phyloP scores from a whole-genome alignment of 2,113 vertebrate genomes.

The Motacilla alba region DNA sequence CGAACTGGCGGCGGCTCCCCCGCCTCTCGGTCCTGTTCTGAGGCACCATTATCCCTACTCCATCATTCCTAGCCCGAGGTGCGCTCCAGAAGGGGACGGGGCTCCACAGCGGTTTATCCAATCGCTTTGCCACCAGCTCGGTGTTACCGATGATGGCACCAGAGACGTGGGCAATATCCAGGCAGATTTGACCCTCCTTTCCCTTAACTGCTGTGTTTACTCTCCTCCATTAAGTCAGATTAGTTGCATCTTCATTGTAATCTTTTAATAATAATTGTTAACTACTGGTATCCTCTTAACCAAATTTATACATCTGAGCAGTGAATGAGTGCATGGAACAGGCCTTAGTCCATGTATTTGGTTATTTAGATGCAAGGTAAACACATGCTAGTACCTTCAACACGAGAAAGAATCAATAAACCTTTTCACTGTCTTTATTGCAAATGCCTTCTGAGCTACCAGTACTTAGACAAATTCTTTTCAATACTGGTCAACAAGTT shows the following conservation, averaged over 20 bases:
- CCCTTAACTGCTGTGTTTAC: not conserved
- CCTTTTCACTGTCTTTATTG: not conserved
- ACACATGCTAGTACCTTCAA: not conserved
- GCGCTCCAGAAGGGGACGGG: accelerated
- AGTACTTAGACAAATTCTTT: not conserved
- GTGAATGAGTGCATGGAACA: accelerated
- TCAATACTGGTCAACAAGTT: not conserved
- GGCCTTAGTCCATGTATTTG: not conserved
- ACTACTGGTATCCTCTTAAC: not conserved
- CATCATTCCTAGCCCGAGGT: accelerated
- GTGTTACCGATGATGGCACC: not conserved
- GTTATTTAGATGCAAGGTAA: not conserved
- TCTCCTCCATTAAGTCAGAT: not conserved
- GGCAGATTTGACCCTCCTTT: constrained; percentile 26
- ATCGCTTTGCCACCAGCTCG: not conserved
- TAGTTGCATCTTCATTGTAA: not conserved
- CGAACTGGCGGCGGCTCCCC: accelerated
- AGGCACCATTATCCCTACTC: not conserved
- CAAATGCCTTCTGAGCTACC: not conserved
- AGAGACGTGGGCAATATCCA: not conserved
- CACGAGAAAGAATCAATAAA: not conserved
- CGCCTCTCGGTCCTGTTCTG: accelerated
- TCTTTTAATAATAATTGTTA: not conserved
- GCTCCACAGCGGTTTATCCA: not conserved
- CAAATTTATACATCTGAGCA: not conserved